Evolutionary conservation across 2,888 invertebrate species (phyloP), one percentile per base, ranked within the genome.

Genomic region (Nezara viridula): DNA sequence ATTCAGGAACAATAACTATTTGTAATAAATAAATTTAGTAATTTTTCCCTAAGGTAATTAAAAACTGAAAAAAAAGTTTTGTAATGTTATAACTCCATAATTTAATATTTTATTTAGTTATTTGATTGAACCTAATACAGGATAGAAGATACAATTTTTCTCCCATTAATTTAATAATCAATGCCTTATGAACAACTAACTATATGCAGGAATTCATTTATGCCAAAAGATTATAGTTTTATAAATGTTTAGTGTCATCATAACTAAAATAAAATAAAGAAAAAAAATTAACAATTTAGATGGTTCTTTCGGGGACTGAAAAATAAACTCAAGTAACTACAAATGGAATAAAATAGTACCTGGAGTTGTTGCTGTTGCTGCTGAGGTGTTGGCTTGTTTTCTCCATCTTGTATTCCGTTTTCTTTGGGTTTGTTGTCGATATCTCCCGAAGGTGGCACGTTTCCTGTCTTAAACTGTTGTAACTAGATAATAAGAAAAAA

Each of bases 401-500:
- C 90, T 27, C 55, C 88, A 14, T 94, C 95, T 87, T 95, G 94
- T 91, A 96, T 96, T 92, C 96, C 97, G 93, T 97, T 97, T 93
- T 97, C 97, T 93, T 96, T 96, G 91, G 96, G 96, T 93, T 91
- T 92, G 92, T 92, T 93, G 47, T 91, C 91, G 27, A 90, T 90
- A 24, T 90, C 90, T 73, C 91, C 93, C 92, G 94, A 94, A 91
- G 94, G 94, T 92, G 95, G 95, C 40, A 94, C 94, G 92, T 95
- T 95, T 92, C 96, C 95, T 91, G 95, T 93, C 94, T 97, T 97
- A 94, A 96, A 96, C 94, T 97, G 97, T 93, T 96, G 96, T 92
- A 97, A 95, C 96, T 97, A 93, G 77, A 24, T 2, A 44, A 40
- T 37, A 77, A 24, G 44, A 44, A 7, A 44, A 44, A 5, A 5